Percentiles rank a stretch among this genome's conserved stretches.
These are phyloP conservation scores for Gambusia yucatana DNA, from an alignment of 2,797 vertebrate species.

Conservation along the genomic window DNA sequence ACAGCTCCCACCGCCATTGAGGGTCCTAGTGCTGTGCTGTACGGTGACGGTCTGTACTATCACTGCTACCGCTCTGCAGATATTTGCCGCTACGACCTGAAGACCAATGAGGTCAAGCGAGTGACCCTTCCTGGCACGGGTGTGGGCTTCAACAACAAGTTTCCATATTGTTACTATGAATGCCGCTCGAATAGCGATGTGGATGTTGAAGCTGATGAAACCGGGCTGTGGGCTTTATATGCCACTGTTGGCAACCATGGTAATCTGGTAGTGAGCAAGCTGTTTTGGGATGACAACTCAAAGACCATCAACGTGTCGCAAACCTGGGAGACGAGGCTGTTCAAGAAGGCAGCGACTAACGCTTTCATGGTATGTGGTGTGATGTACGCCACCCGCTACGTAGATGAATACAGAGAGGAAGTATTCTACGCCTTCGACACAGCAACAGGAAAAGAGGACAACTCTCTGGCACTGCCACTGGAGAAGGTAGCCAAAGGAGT, in stretches of 20 bases:
- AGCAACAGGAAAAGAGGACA: slow-evolving; percentile 70
- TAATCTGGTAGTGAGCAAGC: slow-evolving; percentile 72
- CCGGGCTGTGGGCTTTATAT: slow-evolving; percentile 78
- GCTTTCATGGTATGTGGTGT: slow-evolving; percentile 80
- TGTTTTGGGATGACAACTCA: slow-evolving; percentile 54
- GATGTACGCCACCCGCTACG: slow-evolving; percentile 75
- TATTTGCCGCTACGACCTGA: slow-evolving; percentile 75
- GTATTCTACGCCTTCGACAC: slow-evolving; percentile 82
- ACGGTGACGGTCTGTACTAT: slow-evolving; percentile 71
- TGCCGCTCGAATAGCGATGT: slow-evolving; percentile 73
- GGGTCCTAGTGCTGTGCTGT: slow-evolving; percentile 73
- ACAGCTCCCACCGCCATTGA: slow-evolving; percentile 56
- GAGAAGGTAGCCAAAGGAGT: slow-evolving; percentile 73
- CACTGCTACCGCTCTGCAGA: slow-evolving; percentile 71
- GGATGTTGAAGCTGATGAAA: slow-evolving; percentile 74
- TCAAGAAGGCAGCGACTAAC: slow-evolving; percentile 78
- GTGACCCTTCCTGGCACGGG: slow-evolving; percentile 59
- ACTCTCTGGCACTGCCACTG: slow-evolving; percentile 60
- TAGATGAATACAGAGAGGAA: slow-evolving; percentile 65
- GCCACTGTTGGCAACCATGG: slow-evolving; percentile 76
- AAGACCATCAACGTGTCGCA: slow-evolving; percentile 64
- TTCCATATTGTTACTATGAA: slow-evolving; percentile 81
- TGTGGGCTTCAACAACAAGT: slow-evolving; percentile 72
- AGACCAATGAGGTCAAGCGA: slow-evolving; percentile 39
- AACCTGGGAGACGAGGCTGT: slow-evolving; percentile 78